Percentiles rank a stretch among this genome's conserved stretches.
Evolutionary conservation across 2,113 vertebrate species (phyloP).

Genomic region (Phalacrocorax brasilianus): DNA sequence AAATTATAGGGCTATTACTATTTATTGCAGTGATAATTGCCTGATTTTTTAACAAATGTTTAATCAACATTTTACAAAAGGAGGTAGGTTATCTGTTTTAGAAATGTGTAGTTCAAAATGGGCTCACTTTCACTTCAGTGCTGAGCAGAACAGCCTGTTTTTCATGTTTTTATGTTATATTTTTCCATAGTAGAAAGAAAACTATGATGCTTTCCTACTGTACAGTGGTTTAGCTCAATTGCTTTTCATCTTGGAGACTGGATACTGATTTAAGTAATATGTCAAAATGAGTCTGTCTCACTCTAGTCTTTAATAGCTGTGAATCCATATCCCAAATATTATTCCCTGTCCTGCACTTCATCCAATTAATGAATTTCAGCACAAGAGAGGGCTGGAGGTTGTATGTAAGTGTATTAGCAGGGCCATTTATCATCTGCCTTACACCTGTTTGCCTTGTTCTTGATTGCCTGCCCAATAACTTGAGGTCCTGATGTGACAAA

Average conservation of each 20-base stretch:
- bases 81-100: neutral
- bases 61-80: neutral
- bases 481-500: neutral
- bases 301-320: neutral
- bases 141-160: neutral
- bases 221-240: neutral
- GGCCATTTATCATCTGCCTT: neutral
- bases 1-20: neutral
- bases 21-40: neutral
- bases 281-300: neutral
- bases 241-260: neutral
- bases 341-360: neutral
- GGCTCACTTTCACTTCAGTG: neutral
- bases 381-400: neutral
- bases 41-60: neutral
- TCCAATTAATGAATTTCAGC: neutral
- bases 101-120: neutral
- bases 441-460: neutral
- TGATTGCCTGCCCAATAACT: neutral
- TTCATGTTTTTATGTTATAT: neutral
- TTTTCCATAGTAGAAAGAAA: neutral
- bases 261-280: neutral
- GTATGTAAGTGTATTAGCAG: neutral
- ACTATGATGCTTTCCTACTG: neutral
- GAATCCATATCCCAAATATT: neutral